Percentiles rank a stretch among this genome's conserved stretches.
These are phyloP conservation scores for Lithobates pipiens DNA, from an alignment of 2,797 vertebrate species.

Conservation along the genomic window DNA sequence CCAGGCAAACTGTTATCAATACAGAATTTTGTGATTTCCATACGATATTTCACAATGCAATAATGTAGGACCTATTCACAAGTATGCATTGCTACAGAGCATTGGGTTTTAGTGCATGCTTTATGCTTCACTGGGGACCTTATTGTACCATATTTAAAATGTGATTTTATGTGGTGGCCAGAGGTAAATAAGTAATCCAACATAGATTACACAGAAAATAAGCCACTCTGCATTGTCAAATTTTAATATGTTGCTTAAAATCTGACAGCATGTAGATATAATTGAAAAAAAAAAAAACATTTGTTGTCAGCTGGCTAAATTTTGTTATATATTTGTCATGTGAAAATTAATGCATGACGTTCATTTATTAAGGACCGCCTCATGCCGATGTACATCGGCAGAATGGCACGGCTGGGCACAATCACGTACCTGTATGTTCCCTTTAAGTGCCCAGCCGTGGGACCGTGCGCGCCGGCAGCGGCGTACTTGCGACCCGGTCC, in stretches of 20 bases:
- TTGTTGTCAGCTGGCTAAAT: too few relatives aligned
- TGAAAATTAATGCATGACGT: too few relatives aligned
- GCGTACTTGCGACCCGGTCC: too few relatives aligned
- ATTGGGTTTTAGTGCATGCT: background rate
- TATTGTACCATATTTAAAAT: background rate
- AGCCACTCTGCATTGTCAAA: background rate
- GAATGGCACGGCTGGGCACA: too few relatives aligned
- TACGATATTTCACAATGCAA: background rate
- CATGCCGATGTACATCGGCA: too few relatives aligned
- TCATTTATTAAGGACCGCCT: too few relatives aligned
- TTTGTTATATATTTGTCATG: too few relatives aligned
- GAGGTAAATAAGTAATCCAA: background rate
- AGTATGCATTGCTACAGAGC: background rate
- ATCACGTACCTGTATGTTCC: too few relatives aligned
- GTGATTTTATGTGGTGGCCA: background rate
- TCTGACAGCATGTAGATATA: background rate
- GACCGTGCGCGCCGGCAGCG: too few relatives aligned
- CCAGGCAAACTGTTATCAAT: constrained; percentile 10
- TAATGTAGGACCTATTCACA: background rate
- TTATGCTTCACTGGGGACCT: background rate
- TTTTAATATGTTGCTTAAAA: background rate
- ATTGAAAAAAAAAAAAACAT: background rate
- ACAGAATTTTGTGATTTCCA: background rate
- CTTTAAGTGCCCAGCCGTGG: too few relatives aligned
- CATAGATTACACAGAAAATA: background rate